Evolutionary conservation across 2,888 invertebrate species (phyloP).

Genomic region (Salticus scenicus): DNA sequence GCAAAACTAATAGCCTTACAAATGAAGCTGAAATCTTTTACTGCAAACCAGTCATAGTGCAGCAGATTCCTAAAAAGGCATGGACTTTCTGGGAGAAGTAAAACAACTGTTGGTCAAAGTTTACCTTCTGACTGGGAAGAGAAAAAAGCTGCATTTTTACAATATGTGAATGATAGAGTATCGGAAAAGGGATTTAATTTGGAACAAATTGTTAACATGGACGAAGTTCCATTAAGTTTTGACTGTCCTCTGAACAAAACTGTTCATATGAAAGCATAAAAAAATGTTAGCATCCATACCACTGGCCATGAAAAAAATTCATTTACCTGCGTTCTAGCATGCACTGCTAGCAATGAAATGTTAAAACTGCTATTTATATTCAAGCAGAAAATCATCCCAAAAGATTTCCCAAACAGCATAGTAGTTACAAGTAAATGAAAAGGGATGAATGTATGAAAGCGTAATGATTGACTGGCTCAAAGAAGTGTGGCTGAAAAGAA

Average conservation of each 20-base stretch:
- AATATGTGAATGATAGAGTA: not conserved
- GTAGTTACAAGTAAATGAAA: not conserved
- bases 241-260: not conserved
- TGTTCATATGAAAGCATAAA: not conserved
- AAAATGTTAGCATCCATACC: not conserved
- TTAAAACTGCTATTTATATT: not conserved
- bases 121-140: not conserved
- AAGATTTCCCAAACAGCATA: not conserved
- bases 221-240: not conserved
- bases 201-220: not conserved
- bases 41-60: too few species aligned
- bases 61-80: too few species aligned
- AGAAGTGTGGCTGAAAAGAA: too few species aligned
- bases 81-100: too few species aligned
- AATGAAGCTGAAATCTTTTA: too few species aligned
- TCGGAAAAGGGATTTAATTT: not conserved
- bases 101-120: too few species aligned
- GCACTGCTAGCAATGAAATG: not conserved
- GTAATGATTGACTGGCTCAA: too few species aligned
- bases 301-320: too few species aligned
- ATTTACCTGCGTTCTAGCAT: too few species aligned
- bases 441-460: not conserved
- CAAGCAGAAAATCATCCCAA: not conserved
- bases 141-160: not conserved
- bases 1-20: too few species aligned